phyloP scores from a whole-genome alignment of 2,797 vertebrate genomes.

The Macropus fuliginosus region DNA sequence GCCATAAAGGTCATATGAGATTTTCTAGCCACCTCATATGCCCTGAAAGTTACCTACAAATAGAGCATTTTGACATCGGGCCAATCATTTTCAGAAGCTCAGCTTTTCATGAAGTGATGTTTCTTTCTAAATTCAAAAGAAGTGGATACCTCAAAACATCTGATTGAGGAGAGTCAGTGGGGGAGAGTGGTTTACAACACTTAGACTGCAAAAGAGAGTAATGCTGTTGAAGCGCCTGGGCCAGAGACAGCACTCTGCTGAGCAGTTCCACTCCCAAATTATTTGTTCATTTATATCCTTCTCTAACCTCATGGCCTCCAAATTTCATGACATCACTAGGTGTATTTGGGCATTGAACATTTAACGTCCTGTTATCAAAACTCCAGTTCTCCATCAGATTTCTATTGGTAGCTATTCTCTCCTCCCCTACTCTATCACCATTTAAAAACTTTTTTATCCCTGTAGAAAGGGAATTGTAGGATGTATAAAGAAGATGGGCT shows the following conservation, averaged over 20 bases:
- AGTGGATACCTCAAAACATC: neutral
- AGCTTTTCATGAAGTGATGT: neutral
- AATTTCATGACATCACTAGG: neutral
- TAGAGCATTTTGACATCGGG: neutral
- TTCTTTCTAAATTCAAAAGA: neutral
- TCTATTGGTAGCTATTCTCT: neutral
- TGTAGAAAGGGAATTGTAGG: neutral
- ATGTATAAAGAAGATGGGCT: neutral
- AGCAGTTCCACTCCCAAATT: neutral
- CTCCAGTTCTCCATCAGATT: neutral
- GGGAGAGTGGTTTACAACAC: neutral
- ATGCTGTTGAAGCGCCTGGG: neutral
- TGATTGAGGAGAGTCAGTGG: neutral
- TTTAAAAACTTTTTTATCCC: neutral
- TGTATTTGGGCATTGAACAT: neutral
- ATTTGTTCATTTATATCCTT: neutral
- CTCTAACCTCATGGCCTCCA: neutral
- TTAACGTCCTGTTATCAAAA: neutral
- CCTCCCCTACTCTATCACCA: neutral
- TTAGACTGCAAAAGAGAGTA: neutral
- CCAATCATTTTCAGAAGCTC: neutral
- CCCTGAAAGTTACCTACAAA: neutral
- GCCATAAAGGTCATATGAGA: neutral
- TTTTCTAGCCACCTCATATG: neutral
- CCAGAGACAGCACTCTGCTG: neutral